These are phyloP conservation scores for Acanthosepion pharaonis DNA, from an alignment of 2,888 invertebrate species.

Conservation along the genomic window DNA sequence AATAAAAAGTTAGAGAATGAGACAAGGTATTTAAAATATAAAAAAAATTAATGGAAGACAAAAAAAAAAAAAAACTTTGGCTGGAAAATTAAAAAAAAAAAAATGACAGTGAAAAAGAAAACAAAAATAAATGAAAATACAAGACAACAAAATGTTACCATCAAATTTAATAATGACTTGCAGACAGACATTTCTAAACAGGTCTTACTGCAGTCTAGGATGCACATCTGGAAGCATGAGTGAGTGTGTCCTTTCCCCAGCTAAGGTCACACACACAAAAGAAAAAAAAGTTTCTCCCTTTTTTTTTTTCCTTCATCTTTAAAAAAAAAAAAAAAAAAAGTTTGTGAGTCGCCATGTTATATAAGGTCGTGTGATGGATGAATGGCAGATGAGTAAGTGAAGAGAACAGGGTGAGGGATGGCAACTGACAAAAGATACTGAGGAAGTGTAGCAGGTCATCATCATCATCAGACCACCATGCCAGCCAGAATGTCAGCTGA, in stretches of 20 bases:
- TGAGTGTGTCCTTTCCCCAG: background rate
- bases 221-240: constrained; percentile 20
- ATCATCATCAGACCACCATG: constrained; percentile 51
- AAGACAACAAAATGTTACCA: constrained; percentile 2
- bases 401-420: background rate
- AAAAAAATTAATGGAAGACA: too few relatives aligned
- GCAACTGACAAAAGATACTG: background rate
- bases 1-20: too few relatives aligned
- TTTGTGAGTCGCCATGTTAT: background rate
- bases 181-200: background rate
- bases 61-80: too few relatives aligned
- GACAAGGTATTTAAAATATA: too few relatives aligned
- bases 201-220: background rate
- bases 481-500: constrained; percentile 65
- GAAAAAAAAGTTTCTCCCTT: background rate
- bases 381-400: background rate
- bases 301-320: background rate
- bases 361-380: background rate
- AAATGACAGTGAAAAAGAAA: too few relatives aligned
- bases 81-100: too few relatives aligned
- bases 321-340: background rate
- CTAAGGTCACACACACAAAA: background rate
- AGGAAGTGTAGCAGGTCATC: background rate
- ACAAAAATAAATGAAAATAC: background rate
- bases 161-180: constrained; percentile 22